Percentiles rank a stretch among this genome's conserved stretches.
Conservation (phyloP, 2,113 vertebrate genomes). For the human region GRCh38 chr1:115455001-115455500, state of each 20-base stretch:
- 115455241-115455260: neutral
- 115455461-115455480: slow-evolving; percentile 17
- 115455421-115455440: slow-evolving; percentile 61
- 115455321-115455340: neutral
- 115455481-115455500: neutral
- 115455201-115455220: neutral
- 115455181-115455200: neutral
- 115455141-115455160: neutral
- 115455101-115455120: neutral
- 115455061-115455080: slow-evolving; percentile 37
- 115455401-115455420: slow-evolving; percentile 62
- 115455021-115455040: neutral
- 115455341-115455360: neutral
- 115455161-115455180: neutral
- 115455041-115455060: neutral
- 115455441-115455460: slow-evolving; percentile 38
- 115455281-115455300: neutral
- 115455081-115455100: slow-evolving; percentile 41
- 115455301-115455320: neutral
- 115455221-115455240: neutral
- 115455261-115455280: neutral
- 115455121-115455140: neutral
- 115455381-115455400: slow-evolving; percentile 60
- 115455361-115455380: neutral
- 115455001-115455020: slow-evolving; percentile 51